Percentiles rank a stretch among this genome's conserved stretches.
These are phyloP conservation scores for Hypotaenidia philippensis DNA, from an alignment of 2,797 vertebrate genomes.

Conservation along the genomic window DNA sequence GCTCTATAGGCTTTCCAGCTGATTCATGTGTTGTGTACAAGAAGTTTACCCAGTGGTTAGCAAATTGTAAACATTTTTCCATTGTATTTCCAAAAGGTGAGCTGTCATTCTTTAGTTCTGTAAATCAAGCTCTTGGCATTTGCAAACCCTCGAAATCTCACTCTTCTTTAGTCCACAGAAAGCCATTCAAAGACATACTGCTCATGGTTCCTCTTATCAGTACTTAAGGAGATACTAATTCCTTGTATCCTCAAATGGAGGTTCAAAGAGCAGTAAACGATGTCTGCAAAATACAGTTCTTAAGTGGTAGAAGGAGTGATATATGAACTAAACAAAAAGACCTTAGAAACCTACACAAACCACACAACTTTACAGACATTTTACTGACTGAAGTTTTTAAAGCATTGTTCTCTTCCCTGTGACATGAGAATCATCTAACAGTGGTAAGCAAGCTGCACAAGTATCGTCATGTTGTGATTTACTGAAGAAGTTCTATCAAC, in stretches of 20 bases:
- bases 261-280: constrained; percentile 23
- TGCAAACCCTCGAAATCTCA: neutral
- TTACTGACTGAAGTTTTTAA: neutral
- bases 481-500: neutral
- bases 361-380: neutral
- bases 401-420: neutral
- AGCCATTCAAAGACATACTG: neutral
- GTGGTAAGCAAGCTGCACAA: neutral
- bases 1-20: constrained; percentile 7
- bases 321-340: neutral
- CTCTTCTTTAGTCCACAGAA: neutral
- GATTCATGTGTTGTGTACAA: neutral
- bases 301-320: neutral
- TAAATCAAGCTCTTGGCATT: constrained; percentile 30
- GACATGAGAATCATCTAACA: neutral
- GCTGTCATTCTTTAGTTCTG: constrained; percentile 33
- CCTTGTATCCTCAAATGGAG: neutral
- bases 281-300: neutral
- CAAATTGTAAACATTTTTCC: constrained; percentile 12
- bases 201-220: constrained; percentile 23
- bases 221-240: constrained; percentile 1
- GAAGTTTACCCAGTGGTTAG: neutral
- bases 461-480: neutral
- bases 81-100: constrained; percentile 31
- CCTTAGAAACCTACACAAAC: neutral